phyloP scores from a whole-genome alignment of 2,888 invertebrate genomes.

The Monopis laevigella region DNA sequence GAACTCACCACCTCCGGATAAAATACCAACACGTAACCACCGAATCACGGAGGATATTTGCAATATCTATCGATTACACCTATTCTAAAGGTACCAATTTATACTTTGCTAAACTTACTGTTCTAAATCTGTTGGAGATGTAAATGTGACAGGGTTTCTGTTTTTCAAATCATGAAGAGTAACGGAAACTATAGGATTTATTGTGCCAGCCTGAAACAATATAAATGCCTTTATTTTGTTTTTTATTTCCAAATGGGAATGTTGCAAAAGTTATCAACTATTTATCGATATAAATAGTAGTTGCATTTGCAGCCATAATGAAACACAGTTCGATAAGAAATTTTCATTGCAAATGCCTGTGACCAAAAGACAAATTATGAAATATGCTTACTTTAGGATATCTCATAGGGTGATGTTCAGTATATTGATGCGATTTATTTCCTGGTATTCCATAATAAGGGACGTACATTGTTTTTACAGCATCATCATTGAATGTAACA shows the following conservation, averaged over 20 bases:
- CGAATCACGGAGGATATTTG: too few relatives aligned
- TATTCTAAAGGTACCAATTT: too few relatives aligned
- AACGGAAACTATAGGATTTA: slow-evolving; percentile 50
- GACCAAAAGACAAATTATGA: neutral
- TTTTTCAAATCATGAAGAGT: slow-evolving; percentile 35
- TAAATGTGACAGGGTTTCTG: slow-evolving; percentile 25
- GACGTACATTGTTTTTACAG: slow-evolving; percentile 77
- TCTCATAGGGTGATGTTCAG: slow-evolving; percentile 75
- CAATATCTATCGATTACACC: too few relatives aligned
- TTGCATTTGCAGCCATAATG: neutral
- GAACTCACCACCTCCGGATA: too few relatives aligned
- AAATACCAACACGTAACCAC: too few relatives aligned
- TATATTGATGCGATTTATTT: slow-evolving; percentile 78
- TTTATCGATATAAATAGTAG: neutral
- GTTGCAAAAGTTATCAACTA: too few relatives aligned
- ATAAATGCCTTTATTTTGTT: too few relatives aligned
- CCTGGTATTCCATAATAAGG: slow-evolving; percentile 85
- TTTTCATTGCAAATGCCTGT: neutral
- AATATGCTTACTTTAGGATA: slow-evolving; percentile 82
- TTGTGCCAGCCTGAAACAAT: slow-evolving; percentile 51
- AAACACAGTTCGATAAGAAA: neutral
- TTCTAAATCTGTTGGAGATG: slow-evolving; percentile 32
- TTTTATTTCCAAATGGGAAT: too few relatives aligned
- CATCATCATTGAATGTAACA: slow-evolving; percentile 80
- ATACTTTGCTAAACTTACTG: slow-evolving; percentile 52